Evolutionary conservation across 1,140 invertebrate genomes (phyloP).

Genomic region (Drosophila ambigua): DNA sequence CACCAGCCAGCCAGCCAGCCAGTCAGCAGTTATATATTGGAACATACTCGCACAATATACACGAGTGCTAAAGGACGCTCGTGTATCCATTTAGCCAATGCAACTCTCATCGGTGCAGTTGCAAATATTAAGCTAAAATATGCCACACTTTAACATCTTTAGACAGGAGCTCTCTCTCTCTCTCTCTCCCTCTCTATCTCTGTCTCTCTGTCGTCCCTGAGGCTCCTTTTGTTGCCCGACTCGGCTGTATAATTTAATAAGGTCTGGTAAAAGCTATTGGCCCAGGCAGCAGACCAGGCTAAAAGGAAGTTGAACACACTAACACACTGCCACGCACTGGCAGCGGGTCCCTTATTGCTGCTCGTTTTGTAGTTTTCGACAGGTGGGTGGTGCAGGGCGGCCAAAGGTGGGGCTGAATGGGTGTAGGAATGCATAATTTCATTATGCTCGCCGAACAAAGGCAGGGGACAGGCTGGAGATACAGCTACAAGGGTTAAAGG

Average conservation of each 20-base stretch:
- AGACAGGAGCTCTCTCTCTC: slow-evolving; percentile 16
- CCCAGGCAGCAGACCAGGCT: slow-evolving; percentile 29
- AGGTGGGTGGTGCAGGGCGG: slow-evolving; percentile 56
- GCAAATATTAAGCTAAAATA: slow-evolving; percentile 78
- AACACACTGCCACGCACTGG: slow-evolving; percentile 1
- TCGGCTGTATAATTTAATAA: slow-evolving; percentile 76
- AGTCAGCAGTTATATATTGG: slow-evolving; percentile 9
- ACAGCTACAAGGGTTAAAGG: slow-evolving; percentile 9
- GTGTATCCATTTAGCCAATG: slow-evolving; percentile 55
- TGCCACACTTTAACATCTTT: slow-evolving; percentile 68
- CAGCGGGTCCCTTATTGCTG: slow-evolving; percentile 42
- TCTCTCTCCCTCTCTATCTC: not conserved
- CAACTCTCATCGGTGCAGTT: slow-evolving; percentile 67
- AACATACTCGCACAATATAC: too few species aligned
- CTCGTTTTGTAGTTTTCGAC: slow-evolving; percentile 76
- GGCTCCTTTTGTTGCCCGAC: slow-evolving; percentile 48
- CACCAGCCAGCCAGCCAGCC: slow-evolving; percentile 5
- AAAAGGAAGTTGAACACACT: slow-evolving; percentile 40
- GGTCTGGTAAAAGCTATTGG: slow-evolving; percentile 69
- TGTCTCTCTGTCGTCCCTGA: not conserved
- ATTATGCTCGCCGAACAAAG: slow-evolving; percentile 58
- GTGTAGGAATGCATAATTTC: slow-evolving; percentile 60
- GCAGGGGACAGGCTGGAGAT: slow-evolving; percentile 6
- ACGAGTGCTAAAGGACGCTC: not conserved
- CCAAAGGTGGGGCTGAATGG: slow-evolving; percentile 27